Base-by-base conservation (phyloP, 2,113 vertebrate species). In the Xenotilapia leptura region DNA sequence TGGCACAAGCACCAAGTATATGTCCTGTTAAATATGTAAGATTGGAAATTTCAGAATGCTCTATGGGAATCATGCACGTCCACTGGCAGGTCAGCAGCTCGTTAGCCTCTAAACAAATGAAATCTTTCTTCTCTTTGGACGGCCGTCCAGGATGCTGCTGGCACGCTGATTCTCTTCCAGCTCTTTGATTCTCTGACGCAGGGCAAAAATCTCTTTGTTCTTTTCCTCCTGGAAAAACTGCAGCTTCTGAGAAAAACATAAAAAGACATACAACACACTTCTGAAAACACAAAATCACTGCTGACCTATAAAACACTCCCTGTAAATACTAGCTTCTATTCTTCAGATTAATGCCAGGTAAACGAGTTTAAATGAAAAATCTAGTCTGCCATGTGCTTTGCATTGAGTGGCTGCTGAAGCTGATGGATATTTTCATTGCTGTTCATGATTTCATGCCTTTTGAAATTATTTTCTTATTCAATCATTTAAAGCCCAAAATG, bases 161-260 rank as follows among this genome's bases (percentile, higher is more conserved):
- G 5, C 21, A 2, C 13, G 87, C 86, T 93, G 95, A 17, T 3
- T 83, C 77, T 90, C 94, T 82, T 95, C 93, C 88, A 95, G 89
- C 85, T 93, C 93, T 83, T 70, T 91, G 91, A 95, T 92, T 93
- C 91, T 91, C 89, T 95, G 93, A 92, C 85, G 90, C 79, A 94
- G 87, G 58, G 65, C 82, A 6, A 2, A 58, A 79, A 94, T 90
- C 88, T 95, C 93, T 54, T 86, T 92, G 83, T 93, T 94, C 79
- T 94, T 95, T 89, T 95, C 94, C 87, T 94, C 95, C 77, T 95
- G 94, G 73, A 95, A 73, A 75, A 91, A 93, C 80, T 93, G 93
- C 82, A 95, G 91, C 90, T 95, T 95, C 95, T 95, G 82, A 70
- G 77, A 47, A 83, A 7, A 83, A 17, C 36, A 58, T 19, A 58